Evolutionary conservation across 2,113 vertebrate species (phyloP).

Genomic region (Corydoras sp.): DNA sequence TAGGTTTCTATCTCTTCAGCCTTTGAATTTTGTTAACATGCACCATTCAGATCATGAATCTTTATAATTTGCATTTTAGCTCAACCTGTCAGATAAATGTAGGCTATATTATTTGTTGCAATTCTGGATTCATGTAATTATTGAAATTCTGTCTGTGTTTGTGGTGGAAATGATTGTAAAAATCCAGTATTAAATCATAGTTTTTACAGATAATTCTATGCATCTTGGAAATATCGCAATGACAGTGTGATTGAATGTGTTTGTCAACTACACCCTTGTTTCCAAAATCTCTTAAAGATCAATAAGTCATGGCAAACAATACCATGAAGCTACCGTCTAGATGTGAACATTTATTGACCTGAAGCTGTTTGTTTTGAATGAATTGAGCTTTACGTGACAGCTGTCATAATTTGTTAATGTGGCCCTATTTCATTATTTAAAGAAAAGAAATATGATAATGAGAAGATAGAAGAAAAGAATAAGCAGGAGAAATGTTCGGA

Average conservation of each 20-base stretch:
- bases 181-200: background rate
- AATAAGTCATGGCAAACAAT: constrained; percentile 17
- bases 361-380: constrained; percentile 65
- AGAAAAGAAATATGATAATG: constrained; percentile 56
- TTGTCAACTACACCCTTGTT: constrained; percentile 30
- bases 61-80: too few species aligned
- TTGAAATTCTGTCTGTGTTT: background rate
- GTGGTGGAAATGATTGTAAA: background rate
- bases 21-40: too few species aligned
- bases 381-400: constrained; percentile 65
- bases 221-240: constrained; percentile 26
- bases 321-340: constrained; percentile 35
- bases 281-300: constrained; percentile 30
- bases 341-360: constrained; percentile 35
- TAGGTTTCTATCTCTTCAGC: too few species aligned
- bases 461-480: constrained; percentile 45
- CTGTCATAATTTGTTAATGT: constrained; percentile 80
- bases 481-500: constrained; percentile 33
- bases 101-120: too few species aligned
- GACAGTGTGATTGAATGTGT: constrained; percentile 26
- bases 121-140: background rate
- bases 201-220: constrained; percentile 9
- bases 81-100: too few species aligned
- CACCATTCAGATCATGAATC: too few species aligned
- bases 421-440: constrained; percentile 51